Conservation (phyloP, 2,888 invertebrate species). For the Diogma glabrata region DNA sequence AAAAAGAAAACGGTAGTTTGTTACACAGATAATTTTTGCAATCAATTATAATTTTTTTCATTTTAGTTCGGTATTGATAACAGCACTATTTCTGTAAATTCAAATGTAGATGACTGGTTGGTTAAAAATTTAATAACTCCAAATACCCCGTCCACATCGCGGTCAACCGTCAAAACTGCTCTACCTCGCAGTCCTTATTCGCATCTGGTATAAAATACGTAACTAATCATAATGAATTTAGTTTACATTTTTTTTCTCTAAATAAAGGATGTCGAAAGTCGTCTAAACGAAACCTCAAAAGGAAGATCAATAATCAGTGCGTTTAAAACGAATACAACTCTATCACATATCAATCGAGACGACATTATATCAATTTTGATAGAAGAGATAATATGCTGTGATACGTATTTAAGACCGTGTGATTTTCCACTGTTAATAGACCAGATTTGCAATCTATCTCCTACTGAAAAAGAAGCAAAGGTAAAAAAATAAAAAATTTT, state of each 20-base stretch:
- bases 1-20: not conserved
- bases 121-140: not conserved
- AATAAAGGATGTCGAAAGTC: not conserved
- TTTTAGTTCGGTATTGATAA: not conserved
- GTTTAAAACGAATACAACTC: not conserved
- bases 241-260: not conserved
- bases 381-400: not conserved
- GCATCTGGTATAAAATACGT: not conserved
- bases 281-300: not conserved
- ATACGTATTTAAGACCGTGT: not conserved
- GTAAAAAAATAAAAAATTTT: not conserved
- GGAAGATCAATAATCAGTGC: not conserved
- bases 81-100: not conserved
- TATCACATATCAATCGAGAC: not conserved
- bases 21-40: not conserved
- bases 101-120: not conserved
- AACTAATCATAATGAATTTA: not conserved
- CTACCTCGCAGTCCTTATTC: not conserved
- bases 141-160: not conserved
- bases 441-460: not conserved
- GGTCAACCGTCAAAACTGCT: not conserved
- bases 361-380: not conserved
- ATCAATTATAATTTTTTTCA: not conserved
- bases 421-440: not conserved
- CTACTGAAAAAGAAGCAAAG: not conserved